A percentile compares a stretch with the other conserved stretches of the same genome.
Conservation (phyloP, 1,140 invertebrate genomes). For the Trachymyrmex cornetzi region DNA sequence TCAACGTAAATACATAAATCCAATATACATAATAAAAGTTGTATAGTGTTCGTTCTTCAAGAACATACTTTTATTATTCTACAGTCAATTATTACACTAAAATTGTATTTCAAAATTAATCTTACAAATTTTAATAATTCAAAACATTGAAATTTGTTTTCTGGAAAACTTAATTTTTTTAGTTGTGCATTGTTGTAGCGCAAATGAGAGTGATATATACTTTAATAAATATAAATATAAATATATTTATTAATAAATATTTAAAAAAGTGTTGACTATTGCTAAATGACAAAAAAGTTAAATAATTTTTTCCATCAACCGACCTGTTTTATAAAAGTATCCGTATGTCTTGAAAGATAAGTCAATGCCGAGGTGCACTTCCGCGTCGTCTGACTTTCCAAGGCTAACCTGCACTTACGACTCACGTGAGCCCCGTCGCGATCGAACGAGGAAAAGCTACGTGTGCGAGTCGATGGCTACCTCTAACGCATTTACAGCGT, state of each 20-base stretch:
- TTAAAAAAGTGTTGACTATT: neutral
- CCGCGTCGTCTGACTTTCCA: conserved; percentile 28
- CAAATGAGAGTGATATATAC: too few relatives aligned
- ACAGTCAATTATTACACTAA: too few relatives aligned
- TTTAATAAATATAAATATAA: too few relatives aligned
- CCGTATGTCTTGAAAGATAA: conserved; percentile 49
- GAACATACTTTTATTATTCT: too few relatives aligned
- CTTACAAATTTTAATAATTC: too few relatives aligned
- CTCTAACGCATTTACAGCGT: conserved; percentile 71
- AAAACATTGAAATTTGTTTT: too few relatives aligned
- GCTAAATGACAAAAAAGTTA: neutral
- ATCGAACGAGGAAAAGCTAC: conserved; percentile 42
- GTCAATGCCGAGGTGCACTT: conserved; percentile 51
- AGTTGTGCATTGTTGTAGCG: too few relatives aligned
- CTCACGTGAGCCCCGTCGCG: conserved; percentile 40
- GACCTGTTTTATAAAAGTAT: neutral
- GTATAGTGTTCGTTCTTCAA: too few relatives aligned
- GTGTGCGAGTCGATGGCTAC: conserved; percentile 40
- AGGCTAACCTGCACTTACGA: conserved; percentile 49
- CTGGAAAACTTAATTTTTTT: too few relatives aligned
- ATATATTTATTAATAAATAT: neutral
- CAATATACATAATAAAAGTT: too few relatives aligned
- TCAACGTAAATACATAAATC: too few relatives aligned
- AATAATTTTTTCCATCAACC: neutral
- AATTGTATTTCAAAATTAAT: too few relatives aligned